Evolutionary conservation across 2,113 vertebrate genomes (phyloP).

Genomic region (Nannospalax galili): DNA sequence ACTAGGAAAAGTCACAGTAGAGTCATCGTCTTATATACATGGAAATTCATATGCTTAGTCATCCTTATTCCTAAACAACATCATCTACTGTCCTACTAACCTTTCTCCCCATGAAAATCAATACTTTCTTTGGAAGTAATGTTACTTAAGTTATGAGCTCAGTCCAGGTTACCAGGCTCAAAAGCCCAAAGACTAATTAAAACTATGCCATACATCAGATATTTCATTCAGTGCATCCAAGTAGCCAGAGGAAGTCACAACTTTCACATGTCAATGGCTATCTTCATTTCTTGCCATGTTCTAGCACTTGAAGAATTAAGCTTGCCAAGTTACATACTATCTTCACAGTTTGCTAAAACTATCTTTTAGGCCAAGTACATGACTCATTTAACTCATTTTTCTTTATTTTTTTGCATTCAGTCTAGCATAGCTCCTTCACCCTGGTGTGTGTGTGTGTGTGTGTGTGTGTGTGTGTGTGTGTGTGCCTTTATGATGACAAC

Average conservation of each 20-base stretch:
- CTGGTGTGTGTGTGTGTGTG: not conserved
- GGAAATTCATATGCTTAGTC: not conserved
- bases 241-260: not conserved
- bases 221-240: not conserved
- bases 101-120: not conserved
- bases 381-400: not conserved
- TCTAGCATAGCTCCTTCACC: accelerated
- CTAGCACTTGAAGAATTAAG: not conserved
- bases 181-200: not conserved
- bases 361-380: not conserved
- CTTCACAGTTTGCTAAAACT: not conserved
- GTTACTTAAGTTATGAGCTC: not conserved
- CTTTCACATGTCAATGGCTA: not conserved
- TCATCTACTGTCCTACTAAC: not conserved
- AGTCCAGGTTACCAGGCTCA: not conserved
- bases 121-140: not conserved
- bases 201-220: not conserved
- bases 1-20: not conserved
- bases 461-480: too few species aligned
- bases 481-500: not conserved
- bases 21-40: accelerated
- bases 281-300: too few species aligned
- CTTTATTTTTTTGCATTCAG: not conserved
- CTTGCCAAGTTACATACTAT: not conserved
- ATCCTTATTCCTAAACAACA: not conserved